These are phyloP conservation scores for Oplegnathus fasciatus DNA, from an alignment of 2,113 vertebrate species.

Conservation along the genomic window DNA sequence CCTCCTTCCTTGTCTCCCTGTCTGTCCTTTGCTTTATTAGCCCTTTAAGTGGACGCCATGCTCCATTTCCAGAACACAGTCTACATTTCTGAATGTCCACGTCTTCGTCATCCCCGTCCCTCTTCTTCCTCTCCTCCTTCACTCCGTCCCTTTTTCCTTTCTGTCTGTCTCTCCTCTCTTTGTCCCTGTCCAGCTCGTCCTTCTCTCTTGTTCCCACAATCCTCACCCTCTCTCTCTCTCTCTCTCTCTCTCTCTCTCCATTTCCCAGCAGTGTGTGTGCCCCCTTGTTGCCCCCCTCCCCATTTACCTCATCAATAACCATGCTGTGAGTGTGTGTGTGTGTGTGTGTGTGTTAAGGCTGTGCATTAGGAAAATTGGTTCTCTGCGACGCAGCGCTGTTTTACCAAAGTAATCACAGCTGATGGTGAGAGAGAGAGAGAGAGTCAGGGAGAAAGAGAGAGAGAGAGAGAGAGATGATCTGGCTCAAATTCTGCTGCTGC, in stretches of 20 bases:
- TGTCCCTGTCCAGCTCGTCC: slow-evolving; percentile 65
- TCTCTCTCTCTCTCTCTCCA: slow-evolving; percentile 54
- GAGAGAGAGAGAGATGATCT: slow-evolving; percentile 65
- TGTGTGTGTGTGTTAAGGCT: slow-evolving; percentile 63
- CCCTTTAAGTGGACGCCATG: slow-evolving; percentile 42
- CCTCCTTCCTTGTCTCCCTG: slow-evolving; percentile 42
- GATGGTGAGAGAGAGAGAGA: slow-evolving; percentile 72
- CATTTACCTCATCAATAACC: slow-evolving; percentile 87
- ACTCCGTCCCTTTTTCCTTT: slow-evolving; percentile 23
- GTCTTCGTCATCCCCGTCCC: slow-evolving; percentile 6
- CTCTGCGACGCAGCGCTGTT: slow-evolving; percentile 81
- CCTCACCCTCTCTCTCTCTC: slow-evolving; percentile 1
- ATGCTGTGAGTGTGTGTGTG: slow-evolving; percentile 59
- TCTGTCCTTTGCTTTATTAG: slow-evolving; percentile 58
- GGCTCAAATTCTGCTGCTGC: slow-evolving; percentile 77
- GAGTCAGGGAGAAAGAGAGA: slow-evolving; percentile 33
- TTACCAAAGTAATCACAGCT: slow-evolving; percentile 84
- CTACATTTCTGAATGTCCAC: slow-evolving; percentile 22
- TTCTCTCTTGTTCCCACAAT: slow-evolving; percentile 59
- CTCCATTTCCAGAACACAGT: slow-evolving; percentile 28
- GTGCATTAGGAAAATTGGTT: slow-evolving; percentile 85
- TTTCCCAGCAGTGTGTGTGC: slow-evolving; percentile 80
- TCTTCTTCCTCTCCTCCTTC: slow-evolving; percentile 30
- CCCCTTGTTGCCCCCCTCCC: slow-evolving; percentile 77
- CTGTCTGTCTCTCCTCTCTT: slow-evolving; percentile 56